Conservation (phyloP, 2,113 vertebrate species). For the Semnornis frantzii region DNA sequence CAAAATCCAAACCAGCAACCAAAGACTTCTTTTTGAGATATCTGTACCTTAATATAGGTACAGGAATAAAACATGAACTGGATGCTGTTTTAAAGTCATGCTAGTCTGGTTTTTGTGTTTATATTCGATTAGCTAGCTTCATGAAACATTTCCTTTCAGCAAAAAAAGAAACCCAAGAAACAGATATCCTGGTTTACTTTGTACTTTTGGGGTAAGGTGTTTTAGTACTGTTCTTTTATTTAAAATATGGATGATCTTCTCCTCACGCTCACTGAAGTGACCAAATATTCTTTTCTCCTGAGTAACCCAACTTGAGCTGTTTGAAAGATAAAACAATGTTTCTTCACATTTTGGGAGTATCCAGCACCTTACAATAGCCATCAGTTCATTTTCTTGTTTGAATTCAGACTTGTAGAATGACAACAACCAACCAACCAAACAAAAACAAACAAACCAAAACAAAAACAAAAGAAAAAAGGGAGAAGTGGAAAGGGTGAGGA, state of each 20-base stretch:
- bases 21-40: too few species aligned
- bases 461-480: not conserved
- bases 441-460: too few species aligned
- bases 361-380: not conserved
- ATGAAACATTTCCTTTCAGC: too few species aligned
- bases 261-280: not conserved
- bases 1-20: too few species aligned
- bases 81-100: too few species aligned
- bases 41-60: too few species aligned
- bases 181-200: too few species aligned
- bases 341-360: not conserved
- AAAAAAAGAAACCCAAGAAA: too few species aligned
- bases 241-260: not conserved
- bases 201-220: not conserved
- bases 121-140: too few species aligned
- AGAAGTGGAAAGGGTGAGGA: not conserved
- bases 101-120: too few species aligned
- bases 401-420: not conserved
- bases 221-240: not conserved
- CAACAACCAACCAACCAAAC: too few species aligned
- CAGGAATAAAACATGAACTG: too few species aligned
- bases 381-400: not conserved
- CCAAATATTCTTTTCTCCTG: not conserved
- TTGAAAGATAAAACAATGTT: not conserved
- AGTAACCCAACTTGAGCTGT: not conserved